These are phyloP conservation scores for Chloroceryle aenea DNA, from an alignment of 2,113 vertebrate genomes.

Conservation along the genomic window DNA sequence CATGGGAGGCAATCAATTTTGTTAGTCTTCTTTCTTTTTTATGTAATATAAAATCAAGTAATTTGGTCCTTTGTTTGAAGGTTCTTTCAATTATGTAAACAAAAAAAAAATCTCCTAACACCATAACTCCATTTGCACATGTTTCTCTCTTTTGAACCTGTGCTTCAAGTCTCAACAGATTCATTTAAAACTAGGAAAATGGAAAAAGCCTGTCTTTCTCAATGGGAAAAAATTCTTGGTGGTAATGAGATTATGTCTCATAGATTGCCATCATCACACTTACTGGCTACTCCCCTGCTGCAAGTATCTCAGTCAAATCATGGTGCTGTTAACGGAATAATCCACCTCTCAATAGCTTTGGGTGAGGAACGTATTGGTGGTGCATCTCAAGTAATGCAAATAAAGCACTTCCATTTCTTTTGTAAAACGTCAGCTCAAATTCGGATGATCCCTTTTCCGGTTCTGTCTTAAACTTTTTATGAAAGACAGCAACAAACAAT, in stretches of 20 bases:
- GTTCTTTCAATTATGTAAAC: not conserved
- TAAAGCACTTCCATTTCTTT: not conserved
- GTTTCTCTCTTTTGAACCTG: not conserved
- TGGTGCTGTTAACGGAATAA: not conserved
- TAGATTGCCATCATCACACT: not conserved
- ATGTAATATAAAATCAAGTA: not conserved
- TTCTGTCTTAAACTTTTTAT: not conserved
- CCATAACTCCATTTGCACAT: not conserved
- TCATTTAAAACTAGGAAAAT: not conserved
- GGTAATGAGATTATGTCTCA: not conserved
- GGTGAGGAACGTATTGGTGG: not conserved
- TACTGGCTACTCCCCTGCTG: not conserved
- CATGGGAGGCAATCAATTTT: rapidly evolving
- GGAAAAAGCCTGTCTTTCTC: not conserved
- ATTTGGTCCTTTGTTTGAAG: not conserved
- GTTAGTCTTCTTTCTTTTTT: not conserved
- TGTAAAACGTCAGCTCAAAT: not conserved
- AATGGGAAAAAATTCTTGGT: not conserved
- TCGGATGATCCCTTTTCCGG: not conserved
- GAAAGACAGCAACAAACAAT: not conserved
- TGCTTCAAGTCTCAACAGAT: not conserved
- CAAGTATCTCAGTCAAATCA: not conserved
- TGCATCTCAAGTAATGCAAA: not conserved
- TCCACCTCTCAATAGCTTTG: not conserved
- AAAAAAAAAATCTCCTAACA: not conserved